Evolutionary conservation across 1,140 invertebrate genomes (phyloP).

Genomic region (Drosophila willistoni): DNA sequence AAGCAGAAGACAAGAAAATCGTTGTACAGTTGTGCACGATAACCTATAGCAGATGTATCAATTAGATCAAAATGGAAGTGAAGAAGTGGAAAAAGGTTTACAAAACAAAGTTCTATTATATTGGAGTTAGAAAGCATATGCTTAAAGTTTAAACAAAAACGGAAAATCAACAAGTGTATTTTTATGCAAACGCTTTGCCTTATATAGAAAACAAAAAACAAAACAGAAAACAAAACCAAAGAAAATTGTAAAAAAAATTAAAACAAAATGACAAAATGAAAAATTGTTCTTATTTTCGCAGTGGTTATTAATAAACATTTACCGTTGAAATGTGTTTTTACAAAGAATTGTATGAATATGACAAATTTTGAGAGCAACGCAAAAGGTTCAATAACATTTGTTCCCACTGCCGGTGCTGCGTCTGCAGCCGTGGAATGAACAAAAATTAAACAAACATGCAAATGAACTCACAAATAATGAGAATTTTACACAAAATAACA

Average conservation of each 20-base stretch:
- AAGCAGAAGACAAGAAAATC: background rate
- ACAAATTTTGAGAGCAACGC: slow-evolving; percentile 2
- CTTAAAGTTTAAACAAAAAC: slow-evolving; percentile 37
- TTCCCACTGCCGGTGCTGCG: slow-evolving; percentile 40
- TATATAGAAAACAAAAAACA: slow-evolving; percentile 48
- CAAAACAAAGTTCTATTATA: slow-evolving; percentile 54
- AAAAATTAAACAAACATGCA: slow-evolving; percentile 73
- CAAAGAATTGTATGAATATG: slow-evolving; percentile 6
- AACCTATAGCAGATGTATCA: slow-evolving; percentile 1
- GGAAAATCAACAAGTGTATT: slow-evolving; percentile 65
- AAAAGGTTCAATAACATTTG: slow-evolving; percentile 73
- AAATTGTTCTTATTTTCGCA: slow-evolving; percentile 33
- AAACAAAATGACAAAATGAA: slow-evolving; percentile 48
- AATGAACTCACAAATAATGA: slow-evolving; percentile 52
- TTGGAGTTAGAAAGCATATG: slow-evolving; percentile 43
- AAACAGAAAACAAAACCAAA: slow-evolving; percentile 39
- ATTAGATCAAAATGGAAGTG: slow-evolving; percentile 29
- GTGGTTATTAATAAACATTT: slow-evolving; percentile 14
- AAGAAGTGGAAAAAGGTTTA: slow-evolving; percentile 53
- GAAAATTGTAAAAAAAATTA: slow-evolving; percentile 40
- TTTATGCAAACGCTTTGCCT: slow-evolving; percentile 83
- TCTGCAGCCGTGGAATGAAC: slow-evolving; percentile 28
- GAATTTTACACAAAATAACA: slow-evolving; percentile 21
- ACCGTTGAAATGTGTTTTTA: background rate
- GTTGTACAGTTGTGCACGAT: slow-evolving; percentile 31